Evolutionary conservation across 2,113 vertebrate genomes (phyloP).

Genomic region (Microcebus ravelobensis): DNA sequence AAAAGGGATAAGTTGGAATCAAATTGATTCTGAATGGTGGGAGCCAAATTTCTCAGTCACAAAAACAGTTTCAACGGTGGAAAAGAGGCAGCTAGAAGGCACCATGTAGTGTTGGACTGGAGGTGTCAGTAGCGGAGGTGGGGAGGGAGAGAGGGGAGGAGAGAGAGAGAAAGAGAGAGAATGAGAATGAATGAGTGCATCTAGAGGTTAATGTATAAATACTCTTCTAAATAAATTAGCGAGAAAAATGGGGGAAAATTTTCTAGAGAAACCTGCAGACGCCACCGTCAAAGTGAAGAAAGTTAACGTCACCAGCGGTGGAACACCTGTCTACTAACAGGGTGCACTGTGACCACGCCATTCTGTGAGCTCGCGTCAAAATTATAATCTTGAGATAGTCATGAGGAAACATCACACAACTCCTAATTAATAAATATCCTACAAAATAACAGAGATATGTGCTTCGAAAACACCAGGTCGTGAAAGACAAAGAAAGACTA

Average conservation of each 20-base stretch:
- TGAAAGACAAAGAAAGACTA: not conserved
- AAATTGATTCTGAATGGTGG: not conserved
- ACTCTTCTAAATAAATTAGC: not conserved
- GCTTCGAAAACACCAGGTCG: not conserved
- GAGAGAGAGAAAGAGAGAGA: not conserved
- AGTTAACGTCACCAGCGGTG: too few relatives aligned
- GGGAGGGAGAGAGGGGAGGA: not conserved
- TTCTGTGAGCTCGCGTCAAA: not conserved
- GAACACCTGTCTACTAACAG: not conserved
- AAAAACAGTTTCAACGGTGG: rapidly evolving
- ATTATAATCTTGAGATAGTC: not conserved
- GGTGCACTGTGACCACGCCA: rapidly evolving
- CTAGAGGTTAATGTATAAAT: not conserved
- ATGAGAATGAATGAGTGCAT: too few relatives aligned
- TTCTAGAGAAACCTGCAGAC: not conserved
- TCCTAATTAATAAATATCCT: not conserved
- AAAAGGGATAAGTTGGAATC: not conserved
- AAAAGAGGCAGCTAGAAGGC: not conserved
- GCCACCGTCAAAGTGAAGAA: rapidly evolving
- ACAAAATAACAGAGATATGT: rapidly evolving
- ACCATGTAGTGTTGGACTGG: rapidly evolving
- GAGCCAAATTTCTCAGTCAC: not conserved
- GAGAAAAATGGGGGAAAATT: not conserved
- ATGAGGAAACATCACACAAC: not conserved
- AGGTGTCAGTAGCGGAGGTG: not conserved